Percentiles rank a stretch among this genome's conserved stretches.
These are phyloP conservation scores for Bovichtus diacanthus DNA, from an alignment of 2,797 vertebrate genomes.

Conservation along the genomic window DNA sequence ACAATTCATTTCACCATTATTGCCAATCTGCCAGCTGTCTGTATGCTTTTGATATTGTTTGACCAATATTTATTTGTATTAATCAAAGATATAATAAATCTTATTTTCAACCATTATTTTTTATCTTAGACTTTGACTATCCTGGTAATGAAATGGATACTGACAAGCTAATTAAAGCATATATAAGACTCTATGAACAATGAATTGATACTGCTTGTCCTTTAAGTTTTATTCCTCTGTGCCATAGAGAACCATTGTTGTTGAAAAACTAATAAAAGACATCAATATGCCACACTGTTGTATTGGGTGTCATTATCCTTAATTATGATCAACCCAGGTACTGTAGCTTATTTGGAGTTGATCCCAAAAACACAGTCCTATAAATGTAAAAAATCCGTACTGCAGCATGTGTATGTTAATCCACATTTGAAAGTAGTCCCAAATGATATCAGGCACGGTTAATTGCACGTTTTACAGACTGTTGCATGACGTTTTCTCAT, in stretches of 20 bases:
- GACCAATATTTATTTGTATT: no score
- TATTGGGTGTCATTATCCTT: background rate
- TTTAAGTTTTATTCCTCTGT: background rate
- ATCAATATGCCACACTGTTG: no score
- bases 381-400: background rate
- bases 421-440: background rate
- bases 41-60: background rate
- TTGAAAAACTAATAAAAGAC: background rate
- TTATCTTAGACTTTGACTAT: no score
- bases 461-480: background rate
- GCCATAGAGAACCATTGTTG: background rate
- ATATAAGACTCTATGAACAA: background rate
- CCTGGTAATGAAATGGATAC: rapidly evolving
- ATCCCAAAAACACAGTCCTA: background rate
- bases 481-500: background rate
- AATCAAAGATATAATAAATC: no score
- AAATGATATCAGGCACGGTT: background rate
- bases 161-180: background rate
- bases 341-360: conserved; percentile 18
- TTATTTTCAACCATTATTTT: no score
- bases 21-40: background rate
- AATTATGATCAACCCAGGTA: background rate
- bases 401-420: background rate
- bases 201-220: background rate
- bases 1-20: no score